phyloP scores from a whole-genome alignment of 2,888 invertebrate genomes.

The Chelonus formosanus region DNA sequence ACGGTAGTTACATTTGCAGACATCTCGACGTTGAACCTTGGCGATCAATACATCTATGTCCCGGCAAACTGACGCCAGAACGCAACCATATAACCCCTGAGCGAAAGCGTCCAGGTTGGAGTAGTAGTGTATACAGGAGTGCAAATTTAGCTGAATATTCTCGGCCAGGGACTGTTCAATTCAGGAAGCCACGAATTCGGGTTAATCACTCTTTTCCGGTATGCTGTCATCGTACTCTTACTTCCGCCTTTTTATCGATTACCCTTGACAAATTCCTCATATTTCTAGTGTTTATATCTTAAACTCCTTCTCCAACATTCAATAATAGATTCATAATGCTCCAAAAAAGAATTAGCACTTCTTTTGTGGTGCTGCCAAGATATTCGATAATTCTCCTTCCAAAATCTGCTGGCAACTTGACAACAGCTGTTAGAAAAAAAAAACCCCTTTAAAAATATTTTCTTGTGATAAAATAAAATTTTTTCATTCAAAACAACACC shows the following conservation, averaged over 20 bases:
- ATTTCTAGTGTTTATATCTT: background rate
- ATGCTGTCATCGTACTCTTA: constrained; percentile 4
- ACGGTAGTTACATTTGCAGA: background rate
- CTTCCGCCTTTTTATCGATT: background rate
- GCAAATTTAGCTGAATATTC: constrained; percentile 10
- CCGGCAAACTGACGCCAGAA: constrained; percentile 34
- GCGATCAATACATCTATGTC: constrained; percentile 41
- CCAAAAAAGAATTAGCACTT: too few species aligned
- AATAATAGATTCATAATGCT: too few species aligned
- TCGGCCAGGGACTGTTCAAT: constrained; percentile 26
- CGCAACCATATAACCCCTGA: constrained; percentile 11
- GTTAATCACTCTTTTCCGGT: constrained; percentile 49
- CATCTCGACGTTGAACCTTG: constrained; percentile 1
- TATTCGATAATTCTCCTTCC: too few species aligned
- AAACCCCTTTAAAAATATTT: too few species aligned
- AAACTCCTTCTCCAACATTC: too few species aligned
- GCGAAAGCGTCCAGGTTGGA: constrained; percentile 1
- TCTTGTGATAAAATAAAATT: background rate
- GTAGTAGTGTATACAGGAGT: background rate
- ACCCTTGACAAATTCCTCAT: background rate
- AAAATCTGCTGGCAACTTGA: too few species aligned
- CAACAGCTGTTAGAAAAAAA: too few species aligned
- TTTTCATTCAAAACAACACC: too few species aligned
- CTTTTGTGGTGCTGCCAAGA: too few species aligned
- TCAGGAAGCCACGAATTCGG: constrained; percentile 51